Evolutionary conservation across 2,888 invertebrate genomes (phyloP).

Genomic region (Limulus polyphemus): DNA sequence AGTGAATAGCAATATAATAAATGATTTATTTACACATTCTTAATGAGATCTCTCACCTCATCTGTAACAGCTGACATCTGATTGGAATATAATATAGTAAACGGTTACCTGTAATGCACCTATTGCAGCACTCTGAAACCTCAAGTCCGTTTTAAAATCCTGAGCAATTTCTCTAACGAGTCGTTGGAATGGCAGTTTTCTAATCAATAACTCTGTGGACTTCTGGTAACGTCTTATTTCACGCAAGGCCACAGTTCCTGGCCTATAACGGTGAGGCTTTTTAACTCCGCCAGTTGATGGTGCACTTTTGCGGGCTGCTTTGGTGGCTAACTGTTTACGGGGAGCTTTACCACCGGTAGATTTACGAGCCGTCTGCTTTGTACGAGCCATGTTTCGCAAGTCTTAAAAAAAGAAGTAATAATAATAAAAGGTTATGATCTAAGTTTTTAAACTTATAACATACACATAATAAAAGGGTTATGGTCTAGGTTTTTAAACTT

Average conservation of each 20-base stretch:
- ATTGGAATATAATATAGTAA: no score
- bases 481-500: no score
- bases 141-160: slow-evolving; percentile 5
- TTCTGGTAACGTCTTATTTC: slow-evolving; percentile 8
- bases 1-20: no score
- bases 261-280: slow-evolving; percentile 3
- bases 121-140: slow-evolving; percentile 2
- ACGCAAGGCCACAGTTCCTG: slow-evolving; percentile 4
- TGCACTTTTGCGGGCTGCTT: slow-evolving; percentile 87
- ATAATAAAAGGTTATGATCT: no score
- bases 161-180: slow-evolving; percentile 4
- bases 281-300: slow-evolving; percentile 49
- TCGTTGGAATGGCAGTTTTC: slow-evolving; percentile 5
- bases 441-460: no score
- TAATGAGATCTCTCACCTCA: no score
- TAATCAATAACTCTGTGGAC: slow-evolving; percentile 1
- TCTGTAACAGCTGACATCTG: no score
- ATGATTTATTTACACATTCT: no score
- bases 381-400: slow-evolving; percentile 70
- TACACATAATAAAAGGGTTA: no score
- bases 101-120: slow-evolving; percentile 3
- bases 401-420: no score
- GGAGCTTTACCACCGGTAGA: slow-evolving; percentile 95
- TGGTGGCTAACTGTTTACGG: slow-evolving; percentile 82
- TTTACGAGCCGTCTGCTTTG: slow-evolving; percentile 94